Base-by-base conservation (phyloP, 2,113 vertebrate genomes). In the Paramormyrops kingsleyae region DNA sequence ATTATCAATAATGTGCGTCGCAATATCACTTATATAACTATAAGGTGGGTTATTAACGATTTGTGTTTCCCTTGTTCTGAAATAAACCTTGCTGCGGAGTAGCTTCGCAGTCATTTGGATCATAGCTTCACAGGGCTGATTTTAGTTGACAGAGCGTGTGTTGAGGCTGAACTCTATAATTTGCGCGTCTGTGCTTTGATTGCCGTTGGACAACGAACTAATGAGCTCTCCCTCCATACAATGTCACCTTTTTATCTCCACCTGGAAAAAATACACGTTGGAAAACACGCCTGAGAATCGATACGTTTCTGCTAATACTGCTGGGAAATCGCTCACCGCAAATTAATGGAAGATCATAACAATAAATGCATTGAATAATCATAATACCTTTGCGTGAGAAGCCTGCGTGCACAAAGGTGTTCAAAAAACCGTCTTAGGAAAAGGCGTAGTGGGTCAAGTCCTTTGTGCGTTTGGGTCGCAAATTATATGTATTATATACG, bases 211-310 rank as follows among this genome's bases (percentile, higher is more conserved):
- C 96, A 96, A 94, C 94, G 96, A 97, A 96, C 97, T 97, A 98
- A 98, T 97, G 97, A 98, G 96, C 95, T 97, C 97, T 96, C 95
- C 95, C 96, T 95, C 93, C 94, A 95, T 94, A 95, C 95, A 94
- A 94, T 97, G 97, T 97, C 97, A 97, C 94, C 97, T 97, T 95
- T 97, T 98, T 97, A 97, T 96, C 96, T 97, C 95, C 95, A 94
- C 91, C 95, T 91, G 95, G 93, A 94, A 94, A 94, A 92, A 92
- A 70, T 49, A 44, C 92, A 93, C 90, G 92, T 90, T 92, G 83
- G 91, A 94, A 94, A 91, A 94, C 88, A 27, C 83, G 49, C 70
- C 35, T 88, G 89, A 89, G 90, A 89, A 89, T 90, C 39, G 52
- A 47, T 53, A 49, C 24, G 12, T 83, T 83, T 89, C 27, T 27